phyloP scores from a whole-genome alignment of 2,797 vertebrate genomes.

The Benthosema pterotum region DNA sequence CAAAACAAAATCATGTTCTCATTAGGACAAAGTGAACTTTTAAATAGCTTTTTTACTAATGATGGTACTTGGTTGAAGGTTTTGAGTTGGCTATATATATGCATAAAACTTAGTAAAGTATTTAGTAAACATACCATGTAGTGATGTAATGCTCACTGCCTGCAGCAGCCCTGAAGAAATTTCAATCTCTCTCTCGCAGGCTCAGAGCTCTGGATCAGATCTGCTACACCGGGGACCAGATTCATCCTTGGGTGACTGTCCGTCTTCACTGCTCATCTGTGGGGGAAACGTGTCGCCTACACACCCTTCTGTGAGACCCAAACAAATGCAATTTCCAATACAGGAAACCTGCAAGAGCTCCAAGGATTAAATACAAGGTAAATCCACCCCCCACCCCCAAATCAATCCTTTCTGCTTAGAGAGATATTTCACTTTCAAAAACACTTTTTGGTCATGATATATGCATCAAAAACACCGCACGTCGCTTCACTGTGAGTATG shows the following conservation, averaged over 20 bases:
- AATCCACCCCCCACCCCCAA: neutral
- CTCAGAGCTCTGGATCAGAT: neutral
- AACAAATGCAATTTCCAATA: slow-evolving; percentile 2
- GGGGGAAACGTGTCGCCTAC: neutral
- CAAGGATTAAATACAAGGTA: slow-evolving; percentile 7
- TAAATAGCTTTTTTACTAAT: no score
- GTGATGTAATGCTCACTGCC: neutral
- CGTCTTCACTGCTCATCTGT: slow-evolving; percentile 17
- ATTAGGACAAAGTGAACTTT: neutral
- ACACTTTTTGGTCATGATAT: no score
- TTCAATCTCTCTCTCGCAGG: slow-evolving; percentile 5
- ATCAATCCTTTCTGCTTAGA: slow-evolving; percentile 1
- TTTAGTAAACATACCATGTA: neutral
- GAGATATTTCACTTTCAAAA: neutral
- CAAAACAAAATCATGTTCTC: neutral
- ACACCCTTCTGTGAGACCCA: slow-evolving; percentile 12
- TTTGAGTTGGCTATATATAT: neutral
- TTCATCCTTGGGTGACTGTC: slow-evolving; percentile 12
- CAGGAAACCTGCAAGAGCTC: slow-evolving; percentile 4
- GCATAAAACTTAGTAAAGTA: neutral
- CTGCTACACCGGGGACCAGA: slow-evolving; percentile 13
- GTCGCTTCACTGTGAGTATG: no score
- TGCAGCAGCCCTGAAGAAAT: neutral
- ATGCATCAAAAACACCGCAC: no score
- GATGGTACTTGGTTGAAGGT: neutral